Evolutionary conservation across 2,888 invertebrate species (phyloP), one percentile per base, ranked within the genome.

Genomic region (Abrostola triplasia): DNA sequence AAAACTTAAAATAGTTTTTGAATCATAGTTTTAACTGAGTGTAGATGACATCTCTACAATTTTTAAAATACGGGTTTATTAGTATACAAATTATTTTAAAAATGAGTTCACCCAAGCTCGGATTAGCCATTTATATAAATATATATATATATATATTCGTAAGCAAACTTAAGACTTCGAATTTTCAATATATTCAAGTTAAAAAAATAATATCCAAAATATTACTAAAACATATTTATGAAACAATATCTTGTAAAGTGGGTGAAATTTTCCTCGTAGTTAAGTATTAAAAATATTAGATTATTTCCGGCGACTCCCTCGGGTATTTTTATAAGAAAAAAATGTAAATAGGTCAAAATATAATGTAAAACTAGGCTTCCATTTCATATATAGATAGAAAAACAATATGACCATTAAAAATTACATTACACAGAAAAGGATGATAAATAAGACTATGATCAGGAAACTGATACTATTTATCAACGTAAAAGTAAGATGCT

Each of bases 71-170:
- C 44, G 44, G 44, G 13, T 47, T 24, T 24, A 24, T 4, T 24
- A 24, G 24, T 24, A 24, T 24, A 37, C 37, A 36, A 49, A 49
- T 41, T n/a, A 8, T 10, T n/a, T 0, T 12, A 0, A 35, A 41
- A 1, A 65, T 60, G 77, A 77, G 77, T 77, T 77, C 77, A 77
- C 77, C 77, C 75, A 72, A 65, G 67, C 38, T 70, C 62, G 40
- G n/a, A 13, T 44, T 47, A 71, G 58, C 44, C 12, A 48, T 56
- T 61, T 64, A 52, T 63, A 62, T 50, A 70, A 41, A 63, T 52
- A 53, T 65, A 52, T 60, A 55, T 59, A 41, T 59, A 47, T 42
- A 44, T 61, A 59, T n/a, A n/a, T n/a, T n/a, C 13, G 49, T 66
- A 64, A 62, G 70, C 58, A 53, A 64, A 61, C 57, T 59, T 64